Conservation (phyloP, 2,113 vertebrate genomes). For the Pimephales promelas region DNA sequence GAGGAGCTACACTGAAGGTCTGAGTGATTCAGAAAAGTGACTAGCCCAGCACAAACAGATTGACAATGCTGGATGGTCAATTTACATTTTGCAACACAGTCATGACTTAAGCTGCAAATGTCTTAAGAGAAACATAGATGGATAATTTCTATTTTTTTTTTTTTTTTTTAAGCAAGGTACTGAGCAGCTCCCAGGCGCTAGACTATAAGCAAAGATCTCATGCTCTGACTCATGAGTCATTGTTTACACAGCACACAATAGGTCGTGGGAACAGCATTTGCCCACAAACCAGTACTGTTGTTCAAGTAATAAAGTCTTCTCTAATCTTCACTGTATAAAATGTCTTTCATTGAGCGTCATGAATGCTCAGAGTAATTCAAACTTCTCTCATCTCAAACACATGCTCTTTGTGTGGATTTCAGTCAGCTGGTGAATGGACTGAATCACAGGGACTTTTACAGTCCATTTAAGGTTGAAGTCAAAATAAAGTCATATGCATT, state of each 20-base stretch:
- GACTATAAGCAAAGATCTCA: not conserved
- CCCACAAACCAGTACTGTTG: conserved; percentile 6
- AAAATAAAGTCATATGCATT: no score
- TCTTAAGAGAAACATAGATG: not conserved
- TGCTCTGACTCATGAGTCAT: not conserved
- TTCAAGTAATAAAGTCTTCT: conserved; percentile 10
- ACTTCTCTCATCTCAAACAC: conserved; percentile 2
- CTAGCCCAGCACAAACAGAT: not conserved
- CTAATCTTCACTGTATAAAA: not conserved
- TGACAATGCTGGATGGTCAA: not conserved
- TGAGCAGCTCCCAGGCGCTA: not conserved
- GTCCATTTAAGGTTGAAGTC: no score
- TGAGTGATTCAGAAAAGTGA: not conserved
- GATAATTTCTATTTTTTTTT: no score
- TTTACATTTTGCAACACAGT: not conserved
- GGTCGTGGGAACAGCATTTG: not conserved
- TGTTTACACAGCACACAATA: conserved; percentile 28
- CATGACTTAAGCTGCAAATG: not conserved
- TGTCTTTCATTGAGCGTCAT: not conserved
- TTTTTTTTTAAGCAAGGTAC: not conserved
- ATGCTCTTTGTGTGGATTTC: not conserved
- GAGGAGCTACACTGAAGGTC: not conserved
- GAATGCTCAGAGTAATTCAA: not conserved
- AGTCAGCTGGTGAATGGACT: conserved; percentile 7
- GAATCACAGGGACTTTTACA: not conserved